phyloP scores from a whole-genome alignment of 2,888 invertebrate species.

The Himalopsyche tibetana region DNA sequence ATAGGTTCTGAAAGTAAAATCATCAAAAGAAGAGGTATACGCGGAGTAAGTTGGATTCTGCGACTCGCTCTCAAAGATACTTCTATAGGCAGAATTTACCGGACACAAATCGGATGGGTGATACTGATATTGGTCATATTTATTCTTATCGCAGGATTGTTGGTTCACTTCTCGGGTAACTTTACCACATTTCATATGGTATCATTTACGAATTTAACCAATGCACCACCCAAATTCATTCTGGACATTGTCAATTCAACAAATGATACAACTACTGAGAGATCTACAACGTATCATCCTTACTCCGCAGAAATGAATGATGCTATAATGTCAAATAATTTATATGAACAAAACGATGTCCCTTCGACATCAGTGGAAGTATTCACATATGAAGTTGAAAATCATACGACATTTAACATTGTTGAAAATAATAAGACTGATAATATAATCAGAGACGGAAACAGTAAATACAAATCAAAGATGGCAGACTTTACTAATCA shows the following conservation, averaged over 20 bases:
- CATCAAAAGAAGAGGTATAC: slow-evolving; percentile 71
- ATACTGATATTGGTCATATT: slow-evolving; percentile 75
- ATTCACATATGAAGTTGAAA: slow-evolving; percentile 22
- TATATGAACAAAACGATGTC: slow-evolving; percentile 11
- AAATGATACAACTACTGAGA: slow-evolving; percentile 15
- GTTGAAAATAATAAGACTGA: slow-evolving; percentile 62
- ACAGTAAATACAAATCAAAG: slow-evolving; percentile 19
- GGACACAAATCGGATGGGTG: slow-evolving; percentile 76
- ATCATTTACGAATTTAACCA: slow-evolving; percentile 58
- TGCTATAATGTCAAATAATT: slow-evolving; percentile 38
- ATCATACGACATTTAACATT: not conserved
- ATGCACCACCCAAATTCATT: slow-evolving; percentile 57
- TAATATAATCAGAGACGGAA: slow-evolving; percentile 37
- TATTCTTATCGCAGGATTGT: slow-evolving; percentile 71
- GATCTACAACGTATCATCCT: slow-evolving; percentile 19
- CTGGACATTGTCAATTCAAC: slow-evolving; percentile 43
- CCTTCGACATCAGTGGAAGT: slow-evolving; percentile 20
- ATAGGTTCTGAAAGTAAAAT: slow-evolving; percentile 60
- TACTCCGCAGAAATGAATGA: slow-evolving; percentile 32
- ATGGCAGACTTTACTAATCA: slow-evolving; percentile 55
- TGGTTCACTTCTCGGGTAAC: slow-evolving; percentile 75
- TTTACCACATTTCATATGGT: slow-evolving; percentile 64
- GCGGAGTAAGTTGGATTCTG: slow-evolving; percentile 74
- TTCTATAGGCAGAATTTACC: slow-evolving; percentile 71
- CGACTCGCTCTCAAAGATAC: slow-evolving; percentile 74